These are phyloP conservation scores for Acipenser transmontanus DNA, from an alignment of 2,797 vertebrate species.

Conservation along the genomic window DNA sequence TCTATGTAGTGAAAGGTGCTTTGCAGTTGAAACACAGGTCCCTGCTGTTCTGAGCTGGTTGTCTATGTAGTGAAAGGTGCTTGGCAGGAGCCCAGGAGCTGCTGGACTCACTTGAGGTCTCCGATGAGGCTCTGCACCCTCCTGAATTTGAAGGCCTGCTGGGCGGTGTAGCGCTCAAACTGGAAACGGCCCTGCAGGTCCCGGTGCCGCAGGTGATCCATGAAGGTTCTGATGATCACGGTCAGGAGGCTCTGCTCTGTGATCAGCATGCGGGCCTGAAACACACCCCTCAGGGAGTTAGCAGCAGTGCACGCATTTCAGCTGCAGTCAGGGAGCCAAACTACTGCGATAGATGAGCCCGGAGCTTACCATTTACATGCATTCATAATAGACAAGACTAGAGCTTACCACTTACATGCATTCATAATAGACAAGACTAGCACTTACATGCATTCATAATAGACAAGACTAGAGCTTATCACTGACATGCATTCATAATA, in stretches of 20 bases:
- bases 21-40: no score
- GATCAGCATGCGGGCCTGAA: slow-evolving; percentile 90
- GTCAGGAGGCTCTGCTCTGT: slow-evolving; percentile 89
- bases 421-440: no score
- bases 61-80: no score
- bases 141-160: slow-evolving; percentile 91
- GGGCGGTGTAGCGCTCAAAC: slow-evolving; percentile 89
- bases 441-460: no score
- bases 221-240: slow-evolving; percentile 89
- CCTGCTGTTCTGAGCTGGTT: no score
- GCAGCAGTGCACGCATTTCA: neutral
- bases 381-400: neutral
- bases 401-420: no score
- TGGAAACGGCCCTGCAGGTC: slow-evolving; percentile 91
- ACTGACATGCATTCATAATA: neutral
- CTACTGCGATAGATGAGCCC: neutral
- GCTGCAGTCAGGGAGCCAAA: neutral
- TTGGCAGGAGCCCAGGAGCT: slow-evolving; percentile 2
- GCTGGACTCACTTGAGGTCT: slow-evolving; percentile 76
- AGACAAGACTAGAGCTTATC: no score
- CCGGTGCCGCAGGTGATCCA: slow-evolving; percentile 84
- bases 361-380: neutral
- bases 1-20: no score
- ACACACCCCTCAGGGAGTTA: slow-evolving; percentile 39
- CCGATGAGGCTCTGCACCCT: slow-evolving; percentile 91